phyloP scores from a whole-genome alignment of 1,140 invertebrate genomes.

The Cydia splendana region DNA sequence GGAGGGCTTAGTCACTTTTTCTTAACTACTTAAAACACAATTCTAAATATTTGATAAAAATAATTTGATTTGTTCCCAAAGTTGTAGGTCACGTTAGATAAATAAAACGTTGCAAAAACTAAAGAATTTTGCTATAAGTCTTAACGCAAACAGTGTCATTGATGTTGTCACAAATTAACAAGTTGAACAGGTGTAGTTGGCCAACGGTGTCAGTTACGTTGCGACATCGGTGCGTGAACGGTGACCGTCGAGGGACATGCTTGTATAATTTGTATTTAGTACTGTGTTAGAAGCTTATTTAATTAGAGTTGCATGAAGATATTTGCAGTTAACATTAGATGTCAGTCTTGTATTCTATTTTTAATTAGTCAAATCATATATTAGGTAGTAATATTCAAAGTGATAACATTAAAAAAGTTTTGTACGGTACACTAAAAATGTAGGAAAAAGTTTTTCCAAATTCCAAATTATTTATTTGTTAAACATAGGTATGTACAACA shows the following conservation, averaged over 20 bases:
- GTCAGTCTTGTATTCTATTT: not conserved
- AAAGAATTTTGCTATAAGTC: not conserved
- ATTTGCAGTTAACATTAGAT: not conserved
- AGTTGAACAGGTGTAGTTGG: constrained; percentile 45
- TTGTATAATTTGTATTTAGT: constrained; percentile 49
- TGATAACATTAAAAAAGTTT: no score
- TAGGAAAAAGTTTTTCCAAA: no score
- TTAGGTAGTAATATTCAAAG: not conserved
- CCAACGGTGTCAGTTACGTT: constrained; percentile 48
- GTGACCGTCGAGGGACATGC: constrained; percentile 51
- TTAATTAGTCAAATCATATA: not conserved
- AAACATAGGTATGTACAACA: no score
- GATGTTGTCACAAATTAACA: constrained; percentile 39
- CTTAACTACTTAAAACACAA: no score
- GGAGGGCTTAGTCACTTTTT: no score
- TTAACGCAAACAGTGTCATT: constrained; percentile 19
- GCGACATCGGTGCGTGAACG: constrained; percentile 49
- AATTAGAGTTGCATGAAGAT: not conserved
- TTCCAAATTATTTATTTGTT: no score
- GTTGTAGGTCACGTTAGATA: no score
- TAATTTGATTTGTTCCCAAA: no score
- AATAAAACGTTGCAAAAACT: not conserved
- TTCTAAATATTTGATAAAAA: no score
- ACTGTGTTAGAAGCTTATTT: not conserved
- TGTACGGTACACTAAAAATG: no score